Evolutionary conservation across 2,888 invertebrate species (phyloP).

Genomic region (Scotopteryx bipunctaria): DNA sequence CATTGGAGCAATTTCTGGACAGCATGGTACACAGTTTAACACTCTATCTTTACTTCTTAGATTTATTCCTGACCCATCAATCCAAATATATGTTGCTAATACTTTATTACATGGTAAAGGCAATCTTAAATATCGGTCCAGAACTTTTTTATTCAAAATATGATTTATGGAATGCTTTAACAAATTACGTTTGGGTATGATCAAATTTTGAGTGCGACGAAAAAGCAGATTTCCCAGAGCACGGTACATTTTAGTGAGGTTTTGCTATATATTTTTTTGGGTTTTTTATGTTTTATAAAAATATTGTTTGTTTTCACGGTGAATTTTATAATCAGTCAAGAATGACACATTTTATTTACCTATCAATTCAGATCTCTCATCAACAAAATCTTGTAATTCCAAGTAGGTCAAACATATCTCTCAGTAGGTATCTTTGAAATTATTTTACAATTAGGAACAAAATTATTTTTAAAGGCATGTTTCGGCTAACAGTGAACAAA

Average conservation of each 20-base stretch:
- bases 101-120: slow-evolving; percentile 84
- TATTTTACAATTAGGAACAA: not conserved
- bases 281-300: too few relatives aligned
- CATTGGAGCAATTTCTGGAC: slow-evolving; percentile 83
- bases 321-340: slow-evolving; percentile 7
- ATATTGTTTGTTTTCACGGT: not conserved
- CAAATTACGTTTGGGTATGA: slow-evolving; percentile 49
- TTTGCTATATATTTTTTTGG: slow-evolving; percentile 6
- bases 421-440: not conserved
- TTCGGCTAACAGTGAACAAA: slow-evolving; percentile 77
- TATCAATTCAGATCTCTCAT: too few relatives aligned
- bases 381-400: too few relatives aligned
- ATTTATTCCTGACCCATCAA: slow-evolving; percentile 90
- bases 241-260: slow-evolving; percentile 8
- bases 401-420: not conserved
- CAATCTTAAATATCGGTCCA: slow-evolving; percentile 81
- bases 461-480: slow-evolving; percentile 42
- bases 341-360: too few relatives aligned
- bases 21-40: slow-evolving; percentile 84
- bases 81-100: slow-evolving; percentile 89
- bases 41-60: slow-evolving; percentile 88
- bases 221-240: not conserved
- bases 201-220: not conserved
- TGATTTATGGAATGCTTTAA: slow-evolving; percentile 72
- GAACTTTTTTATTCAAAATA: slow-evolving; percentile 72